Evolutionary conservation across 2,113 vertebrate genomes (phyloP), one percentile per base, ranked within the genome.

Genomic region (Perca fluviatilis): DNA sequence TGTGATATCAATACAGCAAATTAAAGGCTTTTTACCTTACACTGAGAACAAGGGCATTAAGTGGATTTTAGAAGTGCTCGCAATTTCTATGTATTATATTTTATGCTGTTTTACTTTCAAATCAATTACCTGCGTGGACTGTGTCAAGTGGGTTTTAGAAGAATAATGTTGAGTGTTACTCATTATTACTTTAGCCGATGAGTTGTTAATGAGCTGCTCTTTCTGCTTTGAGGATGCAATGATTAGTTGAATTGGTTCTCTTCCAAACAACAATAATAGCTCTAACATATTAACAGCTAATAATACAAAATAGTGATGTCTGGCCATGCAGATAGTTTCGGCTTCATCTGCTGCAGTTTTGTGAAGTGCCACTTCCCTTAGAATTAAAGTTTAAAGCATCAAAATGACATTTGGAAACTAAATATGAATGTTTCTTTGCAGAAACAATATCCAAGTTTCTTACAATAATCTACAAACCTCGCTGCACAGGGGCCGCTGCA

Each of bases 81-180:
- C 8, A 4, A 46, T 60, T 70, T 47, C 6, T 0, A 0, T 18
- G 3, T 50, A 60, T 66, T 40, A 13, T 25, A 25, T 40, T 33
- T 51, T 3, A 16, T 1, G 16, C 27, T 10, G 27, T 51, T 51
- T 62, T 1, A 36, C 13, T 47, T 60, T 54, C 30, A 74, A 63
- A 63, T 40, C 18, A 61, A 7, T 21, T 3, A 33, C 19, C 6
- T 51, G 27, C 21, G 18, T 6, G 1, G 27, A 23, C 25, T 15
- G 70, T 46, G 43, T 50, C 27, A 70, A 50, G 57, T 74, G 56
- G 36, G 16, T 68, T 73, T 57, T 57, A 63, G 14, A 62, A 62
- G 14, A 43, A 33, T 33, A 33, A 33, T 33, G 33, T 33, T 33
- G 33, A 33, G 47, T 62, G 15, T 51, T 7, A 46, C 12, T 43